Evolutionary conservation across 1,140 invertebrate genomes (phyloP).

Genomic region (Macrostomum lignano): DNA sequence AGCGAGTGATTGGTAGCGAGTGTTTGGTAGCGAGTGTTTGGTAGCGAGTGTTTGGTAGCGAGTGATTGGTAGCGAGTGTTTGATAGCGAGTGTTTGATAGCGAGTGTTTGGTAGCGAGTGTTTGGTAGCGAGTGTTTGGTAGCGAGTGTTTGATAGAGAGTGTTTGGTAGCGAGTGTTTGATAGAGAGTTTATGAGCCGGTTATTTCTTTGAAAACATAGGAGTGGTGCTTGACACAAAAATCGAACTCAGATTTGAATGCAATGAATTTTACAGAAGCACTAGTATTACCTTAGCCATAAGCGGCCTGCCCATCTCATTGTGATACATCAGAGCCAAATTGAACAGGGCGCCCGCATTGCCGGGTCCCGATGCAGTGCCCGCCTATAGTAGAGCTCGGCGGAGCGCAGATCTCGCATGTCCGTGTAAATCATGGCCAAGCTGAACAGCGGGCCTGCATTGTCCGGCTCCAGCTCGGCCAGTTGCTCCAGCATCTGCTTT

Average conservation of each 20-base stretch:
- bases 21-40: too few species aligned
- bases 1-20: too few species aligned
- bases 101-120: too few species aligned
- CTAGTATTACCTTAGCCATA: slow-evolving; percentile 65
- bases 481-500: neutral
- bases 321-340: slow-evolving; percentile 58
- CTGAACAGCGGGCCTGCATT: neutral
- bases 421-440: slow-evolving; percentile 2
- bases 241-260: neutral
- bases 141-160: too few species aligned
- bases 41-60: too few species aligned
- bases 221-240: neutral
- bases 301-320: slow-evolving; percentile 50
- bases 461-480: neutral
- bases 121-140: too few species aligned
- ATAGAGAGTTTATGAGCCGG: too few species aligned
- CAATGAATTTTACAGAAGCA: slow-evolving; percentile 42
- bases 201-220: too few species aligned
- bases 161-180: too few species aligned
- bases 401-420: neutral
- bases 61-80: too few species aligned
- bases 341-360: slow-evolving; percentile 71
- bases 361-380: slow-evolving; percentile 17
- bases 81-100: too few species aligned
- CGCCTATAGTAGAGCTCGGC: neutral